phyloP scores from a whole-genome alignment of 2,113 vertebrate species.

The Ellobius talpinus region DNA sequence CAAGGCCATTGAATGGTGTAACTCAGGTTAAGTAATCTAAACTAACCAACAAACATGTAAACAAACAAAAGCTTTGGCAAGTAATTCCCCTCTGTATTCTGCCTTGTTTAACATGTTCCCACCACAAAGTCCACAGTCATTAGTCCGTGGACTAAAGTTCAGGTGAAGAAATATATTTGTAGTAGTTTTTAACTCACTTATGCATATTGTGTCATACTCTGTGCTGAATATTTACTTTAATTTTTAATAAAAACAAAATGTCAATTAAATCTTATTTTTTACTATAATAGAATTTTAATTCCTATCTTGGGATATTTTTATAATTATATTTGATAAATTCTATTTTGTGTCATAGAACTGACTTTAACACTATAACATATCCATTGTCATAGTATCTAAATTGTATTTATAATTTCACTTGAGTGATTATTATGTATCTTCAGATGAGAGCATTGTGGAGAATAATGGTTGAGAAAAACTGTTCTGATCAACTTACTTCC shows the following conservation, averaged over 20 bases:
- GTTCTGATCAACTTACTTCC: not conserved
- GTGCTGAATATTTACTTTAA: not conserved
- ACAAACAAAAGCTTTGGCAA: not conserved
- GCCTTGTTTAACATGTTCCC: not conserved
- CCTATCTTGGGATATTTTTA: not conserved
- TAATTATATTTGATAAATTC: constrained; percentile 1
- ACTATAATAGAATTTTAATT: not conserved
- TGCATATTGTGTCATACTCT: not conserved
- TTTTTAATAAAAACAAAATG: not conserved
- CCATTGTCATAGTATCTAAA: not conserved
- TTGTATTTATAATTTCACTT: not conserved
- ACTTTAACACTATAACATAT: not conserved
- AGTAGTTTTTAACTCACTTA: not conserved
- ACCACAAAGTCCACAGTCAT: not conserved
- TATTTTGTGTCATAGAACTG: not conserved
- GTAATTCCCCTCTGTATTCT: not conserved
- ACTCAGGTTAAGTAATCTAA: not conserved
- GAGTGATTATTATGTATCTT: not conserved
- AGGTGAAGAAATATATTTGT: not conserved
- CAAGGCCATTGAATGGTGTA: not conserved
- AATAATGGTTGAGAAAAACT: not conserved
- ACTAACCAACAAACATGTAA: not conserved
- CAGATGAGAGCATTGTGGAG: not conserved
- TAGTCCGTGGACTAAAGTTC: too few species aligned
- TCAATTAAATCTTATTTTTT: not conserved